A percentile compares a stretch with the other conserved stretches of the same genome.
Evolutionary conservation across 2,113 vertebrate genomes (phyloP).

Genomic region (Australoheros scitulus): DNA sequence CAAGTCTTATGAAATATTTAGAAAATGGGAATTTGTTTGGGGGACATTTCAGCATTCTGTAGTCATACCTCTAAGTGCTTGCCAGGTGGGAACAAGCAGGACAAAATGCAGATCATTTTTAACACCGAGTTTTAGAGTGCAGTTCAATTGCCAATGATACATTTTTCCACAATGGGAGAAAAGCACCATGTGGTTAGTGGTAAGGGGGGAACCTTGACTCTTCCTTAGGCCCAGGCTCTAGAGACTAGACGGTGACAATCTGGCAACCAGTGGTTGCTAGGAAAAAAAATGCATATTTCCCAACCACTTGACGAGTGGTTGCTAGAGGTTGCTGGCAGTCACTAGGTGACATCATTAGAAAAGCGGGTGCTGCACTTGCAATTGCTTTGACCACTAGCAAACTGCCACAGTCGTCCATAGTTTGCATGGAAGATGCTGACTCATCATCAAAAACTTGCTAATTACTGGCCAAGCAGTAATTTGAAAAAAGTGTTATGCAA

Average conservation of each 20-base stretch:
- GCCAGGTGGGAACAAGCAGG: neutral
- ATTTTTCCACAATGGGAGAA: neutral
- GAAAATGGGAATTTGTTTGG: neutral
- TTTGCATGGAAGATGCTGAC: no score
- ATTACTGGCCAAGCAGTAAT: no score
- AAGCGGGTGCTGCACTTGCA: no score
- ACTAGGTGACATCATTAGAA: no score
- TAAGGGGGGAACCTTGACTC: neutral
- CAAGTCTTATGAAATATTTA: neutral
- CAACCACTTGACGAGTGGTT: neutral
- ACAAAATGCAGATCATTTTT: neutral
- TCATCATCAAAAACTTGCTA: no score
- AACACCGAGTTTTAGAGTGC: neutral
- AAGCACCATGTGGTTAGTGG: neutral
- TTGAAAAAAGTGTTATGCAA: no score
- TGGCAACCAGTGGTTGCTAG: neutral
- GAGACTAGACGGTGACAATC: neutral
- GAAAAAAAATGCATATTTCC: neutral
- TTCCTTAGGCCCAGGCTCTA: neutral
- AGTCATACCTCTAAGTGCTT: neutral
- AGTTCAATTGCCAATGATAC: neutral
- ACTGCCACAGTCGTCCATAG: no score
- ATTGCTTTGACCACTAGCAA: no score
- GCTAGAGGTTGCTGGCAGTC: neutral
- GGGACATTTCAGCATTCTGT: neutral